These are phyloP conservation scores for Drosophila nigromelanica DNA, from an alignment of 1,140 invertebrate genomes.

Conservation along the genomic window DNA sequence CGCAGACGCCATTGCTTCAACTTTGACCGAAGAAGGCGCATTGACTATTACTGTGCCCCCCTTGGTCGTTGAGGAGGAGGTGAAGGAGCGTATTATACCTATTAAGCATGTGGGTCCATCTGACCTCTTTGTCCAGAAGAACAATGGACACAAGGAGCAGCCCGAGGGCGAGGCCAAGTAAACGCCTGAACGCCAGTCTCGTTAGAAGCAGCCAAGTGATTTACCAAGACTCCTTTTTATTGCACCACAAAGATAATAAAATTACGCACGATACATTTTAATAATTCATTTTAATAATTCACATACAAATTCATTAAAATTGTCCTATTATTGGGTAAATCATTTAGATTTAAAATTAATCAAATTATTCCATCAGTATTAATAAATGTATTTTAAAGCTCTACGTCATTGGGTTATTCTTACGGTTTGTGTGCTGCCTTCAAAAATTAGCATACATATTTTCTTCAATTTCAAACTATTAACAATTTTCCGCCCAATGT, in stretches of 20 bases:
- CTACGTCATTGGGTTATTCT: conserved; percentile 1
- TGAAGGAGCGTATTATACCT: conserved; percentile 83
- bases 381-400: conserved; percentile 59
- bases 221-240: conserved; percentile 65
- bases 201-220: conserved; percentile 59
- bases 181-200: background rate
- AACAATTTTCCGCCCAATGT: background rate
- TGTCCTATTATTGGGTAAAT: conserved; percentile 35
- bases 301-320: conserved; percentile 37
- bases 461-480: background rate
- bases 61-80: conserved; percentile 83
- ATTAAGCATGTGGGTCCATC: conserved; percentile 84
- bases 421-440: background rate
- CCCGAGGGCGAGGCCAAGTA: conserved; percentile 70
- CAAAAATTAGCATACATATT: background rate
- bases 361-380: conserved; percentile 48
- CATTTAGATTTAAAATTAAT: conserved; percentile 41
- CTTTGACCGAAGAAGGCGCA: conserved; percentile 88
- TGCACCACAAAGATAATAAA: conserved; percentile 57
- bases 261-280: conserved; percentile 53
- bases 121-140: conserved; percentile 63
- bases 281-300: conserved; percentile 25
- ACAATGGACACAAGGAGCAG: conserved; percentile 55
- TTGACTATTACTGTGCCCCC: conserved; percentile 85
- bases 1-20: conserved; percentile 86